Evolutionary conservation across 2,113 vertebrate genomes (phyloP).

Genomic region (Chionis minor): DNA sequence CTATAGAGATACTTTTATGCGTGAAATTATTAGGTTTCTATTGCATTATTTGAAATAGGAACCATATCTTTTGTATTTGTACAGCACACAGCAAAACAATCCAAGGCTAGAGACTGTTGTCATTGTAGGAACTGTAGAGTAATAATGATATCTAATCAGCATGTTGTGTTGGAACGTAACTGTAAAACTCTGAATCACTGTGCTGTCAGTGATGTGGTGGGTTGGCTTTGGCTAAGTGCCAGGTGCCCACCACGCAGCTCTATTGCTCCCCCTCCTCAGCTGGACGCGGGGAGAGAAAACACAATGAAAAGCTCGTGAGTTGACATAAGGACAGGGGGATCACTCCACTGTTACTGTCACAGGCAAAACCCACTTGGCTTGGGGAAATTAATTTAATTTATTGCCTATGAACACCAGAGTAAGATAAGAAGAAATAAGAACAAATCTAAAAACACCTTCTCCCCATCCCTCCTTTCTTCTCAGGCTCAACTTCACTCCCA

Average conservation of each 20-base stretch:
- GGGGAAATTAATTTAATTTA: neutral
- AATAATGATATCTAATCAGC: neutral
- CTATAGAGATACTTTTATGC: neutral
- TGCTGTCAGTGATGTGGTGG: neutral
- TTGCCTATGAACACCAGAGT: neutral
- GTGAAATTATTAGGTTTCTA: neutral
- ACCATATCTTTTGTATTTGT: neutral
- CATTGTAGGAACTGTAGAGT: neutral
- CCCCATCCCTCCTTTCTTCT: neutral
- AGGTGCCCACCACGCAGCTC: accelerated
- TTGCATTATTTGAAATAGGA: neutral
- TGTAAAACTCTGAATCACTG: neutral
- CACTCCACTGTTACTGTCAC: neutral
- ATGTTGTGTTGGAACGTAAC: neutral
- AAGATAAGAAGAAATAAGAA: neutral
- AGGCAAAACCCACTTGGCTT: neutral
- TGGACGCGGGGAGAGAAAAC: neutral
- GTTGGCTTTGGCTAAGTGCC: neutral
- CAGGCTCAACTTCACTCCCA: neutral
- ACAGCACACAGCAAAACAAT: neutral
- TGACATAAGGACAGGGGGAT: neutral
- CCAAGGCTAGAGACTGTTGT: neutral
- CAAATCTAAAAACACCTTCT: neutral
- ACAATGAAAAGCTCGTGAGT: accelerated
- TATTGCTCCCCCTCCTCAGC: neutral